Evolutionary conservation across 2,797 vertebrate genomes (phyloP), one percentile per base, ranked within the genome.

Genomic region (Heliangelus exortis): DNA sequence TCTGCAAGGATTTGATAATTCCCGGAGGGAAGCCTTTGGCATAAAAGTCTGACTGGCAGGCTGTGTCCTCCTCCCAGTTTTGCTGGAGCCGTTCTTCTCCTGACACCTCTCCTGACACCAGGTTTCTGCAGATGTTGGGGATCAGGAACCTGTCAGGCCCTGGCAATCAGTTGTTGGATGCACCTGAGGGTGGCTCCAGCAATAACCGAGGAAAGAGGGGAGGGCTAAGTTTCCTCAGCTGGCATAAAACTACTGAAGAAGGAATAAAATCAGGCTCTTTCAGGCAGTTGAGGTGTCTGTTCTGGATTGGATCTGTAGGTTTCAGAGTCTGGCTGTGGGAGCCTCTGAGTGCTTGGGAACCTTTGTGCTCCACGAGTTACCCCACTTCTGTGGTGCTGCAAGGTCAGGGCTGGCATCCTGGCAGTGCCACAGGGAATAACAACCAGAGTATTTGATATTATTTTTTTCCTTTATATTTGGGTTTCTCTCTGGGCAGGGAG

Each of bases 1-100:
- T 54, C 66, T 89, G 91, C 93, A 75, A 93, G 55, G 94, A 92
- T 96, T 94, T 95, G 91, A 18, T 53, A 18, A 34, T 84, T 36
- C 18, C 73, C 41, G 10, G 16, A 45, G 73, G 48, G 75, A 55
- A 72, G 25, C 31, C 28, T 69, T 54, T 48, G 48, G 59, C 45
- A 41, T 51, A 18, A 43, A 68, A 74, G 14, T 3, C 31, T 15
- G 48, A 18, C 57, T 79, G 55, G 3, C 0, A 29, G 51, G 34
- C 31, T 39, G 28, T 7, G 3, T 18, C 4, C 16, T 5, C 2
- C 4, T 1, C 8, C 26, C 7, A 1, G 3, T 59, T 55, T 20
- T 43, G 34, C 43, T 45, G 2, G 2, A 76, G 34, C 29, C 1
- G 3, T 31, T 28, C 25, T 25, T 65, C 17, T 47, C 48, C 69